Evolutionary conservation across 2,797 vertebrate species (phyloP).

Genomic region (Crocidura indochinensis): DNA sequence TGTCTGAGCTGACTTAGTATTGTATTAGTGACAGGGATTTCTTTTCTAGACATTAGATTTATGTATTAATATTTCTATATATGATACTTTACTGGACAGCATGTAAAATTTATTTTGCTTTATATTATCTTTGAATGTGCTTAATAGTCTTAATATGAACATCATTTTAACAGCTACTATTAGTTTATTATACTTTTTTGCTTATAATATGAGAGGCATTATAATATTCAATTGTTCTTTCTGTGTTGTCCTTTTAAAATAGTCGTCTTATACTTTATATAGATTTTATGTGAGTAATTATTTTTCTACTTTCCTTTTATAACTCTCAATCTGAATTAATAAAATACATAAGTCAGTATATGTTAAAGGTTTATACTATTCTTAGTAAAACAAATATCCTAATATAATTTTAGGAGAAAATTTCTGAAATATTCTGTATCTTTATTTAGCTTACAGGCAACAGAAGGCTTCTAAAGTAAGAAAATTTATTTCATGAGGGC

Average conservation of each 20-base stretch:
- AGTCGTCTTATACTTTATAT: constrained; percentile 58
- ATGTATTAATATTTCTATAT: not conserved
- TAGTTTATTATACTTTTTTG: constrained; percentile 34
- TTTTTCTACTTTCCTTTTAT: not conserved
- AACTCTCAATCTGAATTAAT: not conserved
- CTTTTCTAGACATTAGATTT: constrained; percentile 38
- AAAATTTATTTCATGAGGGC: not conserved
- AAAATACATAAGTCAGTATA: constrained; percentile 33
- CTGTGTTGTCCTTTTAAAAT: constrained; percentile 42
- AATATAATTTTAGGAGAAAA: not conserved
- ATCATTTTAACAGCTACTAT: constrained; percentile 43
- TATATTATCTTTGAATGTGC: constrained; percentile 33
- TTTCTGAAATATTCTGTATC: not conserved
- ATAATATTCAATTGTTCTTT: constrained; percentile 59
- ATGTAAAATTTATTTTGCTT: constrained; percentile 19
- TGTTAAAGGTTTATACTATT: not conserved
- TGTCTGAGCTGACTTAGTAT: not conserved
- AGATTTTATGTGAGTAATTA: constrained; percentile 55
- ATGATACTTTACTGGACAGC: not conserved
- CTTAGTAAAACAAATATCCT: constrained; percentile 35
- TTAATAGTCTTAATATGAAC: constrained; percentile 31
- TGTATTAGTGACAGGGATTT: constrained; percentile 22
- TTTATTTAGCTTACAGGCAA: constrained; percentile 27
- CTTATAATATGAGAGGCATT: constrained; percentile 31
- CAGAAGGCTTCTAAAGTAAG: constrained; percentile 37